Evolutionary conservation across 2,888 invertebrate genomes (phyloP).

Genomic region (Tenthredo livida): DNA sequence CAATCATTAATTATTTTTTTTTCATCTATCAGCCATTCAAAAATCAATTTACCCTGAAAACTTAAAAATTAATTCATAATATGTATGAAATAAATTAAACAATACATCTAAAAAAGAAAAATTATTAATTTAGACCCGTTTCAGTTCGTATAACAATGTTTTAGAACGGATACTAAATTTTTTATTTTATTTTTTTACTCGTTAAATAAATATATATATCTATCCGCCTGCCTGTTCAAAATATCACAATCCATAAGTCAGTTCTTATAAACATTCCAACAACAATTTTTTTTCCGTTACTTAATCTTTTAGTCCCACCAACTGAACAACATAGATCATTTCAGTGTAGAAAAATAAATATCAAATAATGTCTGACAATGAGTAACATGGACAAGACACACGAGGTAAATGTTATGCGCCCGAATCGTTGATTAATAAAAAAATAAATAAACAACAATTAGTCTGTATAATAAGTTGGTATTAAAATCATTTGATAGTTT

Average conservation of each 20-base stretch:
- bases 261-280: neutral
- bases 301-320: slow-evolving; percentile 64
- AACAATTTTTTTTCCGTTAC: neutral
- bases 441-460: neutral
- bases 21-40: slow-evolving; percentile 17
- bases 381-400: slow-evolving; percentile 45
- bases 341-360: slow-evolving; percentile 64
- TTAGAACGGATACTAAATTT: slow-evolving; percentile 33
- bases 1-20: neutral
- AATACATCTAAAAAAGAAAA: slow-evolving; percentile 26
- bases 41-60: slow-evolving; percentile 44
- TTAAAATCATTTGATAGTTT: neutral
- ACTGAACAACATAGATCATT: slow-evolving; percentile 64
- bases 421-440: neutral
- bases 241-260: slow-evolving; percentile 49
- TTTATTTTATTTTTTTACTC: neutral
- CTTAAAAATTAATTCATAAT: slow-evolving; percentile 32
- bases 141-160: neutral
- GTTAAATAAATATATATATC: neutral
- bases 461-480: neutral
- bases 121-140: slow-evolving; percentile 31
- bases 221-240: neutral
- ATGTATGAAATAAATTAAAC: slow-evolving; percentile 47
- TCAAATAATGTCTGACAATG: slow-evolving; percentile 27
- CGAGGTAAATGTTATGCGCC: slow-evolving; percentile 34